Conservation (phyloP, 2,797 vertebrate genomes). For the Ctenochaetus hawaiiensis region DNA sequence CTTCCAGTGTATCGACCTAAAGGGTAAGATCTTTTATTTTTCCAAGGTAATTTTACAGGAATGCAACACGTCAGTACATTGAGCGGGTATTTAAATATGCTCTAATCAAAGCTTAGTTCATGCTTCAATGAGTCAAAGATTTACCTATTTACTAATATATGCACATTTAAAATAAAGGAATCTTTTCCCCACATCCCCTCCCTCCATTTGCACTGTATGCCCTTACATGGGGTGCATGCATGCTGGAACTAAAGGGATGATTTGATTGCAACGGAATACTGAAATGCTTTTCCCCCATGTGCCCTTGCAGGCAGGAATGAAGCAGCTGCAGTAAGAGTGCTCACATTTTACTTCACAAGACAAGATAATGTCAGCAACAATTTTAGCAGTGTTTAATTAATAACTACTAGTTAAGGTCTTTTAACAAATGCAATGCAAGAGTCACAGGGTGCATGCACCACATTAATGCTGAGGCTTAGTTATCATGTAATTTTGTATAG, state of each 20-base stretch:
- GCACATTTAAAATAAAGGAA: neutral
- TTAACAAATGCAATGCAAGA: neutral
- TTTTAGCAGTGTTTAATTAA: constrained; percentile 2
- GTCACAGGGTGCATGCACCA: constrained; percentile 6
- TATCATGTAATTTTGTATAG: constrained; percentile 4
- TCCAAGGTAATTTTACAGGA: constrained; percentile 8
- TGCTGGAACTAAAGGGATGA: constrained; percentile 27
- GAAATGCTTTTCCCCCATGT: constrained; percentile 25
- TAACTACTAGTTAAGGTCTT: neutral
- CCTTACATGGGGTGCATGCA: constrained; percentile 17
- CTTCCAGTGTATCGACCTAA: constrained; percentile 36
- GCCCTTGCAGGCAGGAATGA: constrained; percentile 34
- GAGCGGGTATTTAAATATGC: constrained; percentile 4
- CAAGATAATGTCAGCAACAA: neutral
- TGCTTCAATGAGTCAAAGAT: neutral
- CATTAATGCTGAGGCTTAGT: neutral
- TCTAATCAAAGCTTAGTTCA: neutral
- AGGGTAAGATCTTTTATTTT: constrained; percentile 63
- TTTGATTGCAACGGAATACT: constrained; percentile 45
- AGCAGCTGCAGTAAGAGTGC: constrained; percentile 41
- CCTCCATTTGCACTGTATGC: constrained; percentile 10
- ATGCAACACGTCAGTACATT: constrained; percentile 29
- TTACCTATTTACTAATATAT: neutral
- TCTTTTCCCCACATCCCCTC: neutral
- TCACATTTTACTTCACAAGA: constrained; percentile 17